Conservation (phyloP, 2,113 vertebrate species). For the Bubo blakistoni region DNA sequence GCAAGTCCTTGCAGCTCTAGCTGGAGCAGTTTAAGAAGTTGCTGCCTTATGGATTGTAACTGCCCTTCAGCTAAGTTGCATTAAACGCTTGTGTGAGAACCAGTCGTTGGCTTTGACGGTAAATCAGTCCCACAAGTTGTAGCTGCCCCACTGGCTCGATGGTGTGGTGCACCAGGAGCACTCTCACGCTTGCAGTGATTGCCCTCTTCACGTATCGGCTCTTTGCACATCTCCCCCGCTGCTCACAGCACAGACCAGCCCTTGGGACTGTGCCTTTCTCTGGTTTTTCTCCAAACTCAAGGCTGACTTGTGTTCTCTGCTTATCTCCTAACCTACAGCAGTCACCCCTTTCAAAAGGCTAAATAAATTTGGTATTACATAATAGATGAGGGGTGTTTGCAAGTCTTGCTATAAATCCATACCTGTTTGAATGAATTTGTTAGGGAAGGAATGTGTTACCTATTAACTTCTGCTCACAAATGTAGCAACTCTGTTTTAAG, state of each 20-base stretch:
- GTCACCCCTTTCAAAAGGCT: not conserved
- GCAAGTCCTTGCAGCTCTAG: not conserved
- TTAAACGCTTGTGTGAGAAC: not conserved
- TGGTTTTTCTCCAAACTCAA: rapidly evolving
- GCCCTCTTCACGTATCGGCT: rapidly evolving
- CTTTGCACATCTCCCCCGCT: too few species aligned
- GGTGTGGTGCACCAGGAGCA: rapidly evolving
- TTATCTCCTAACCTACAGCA: not conserved
- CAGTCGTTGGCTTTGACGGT: rapidly evolving
- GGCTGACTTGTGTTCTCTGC: not conserved
- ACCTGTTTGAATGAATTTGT: not conserved
- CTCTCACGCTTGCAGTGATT: rapidly evolving
- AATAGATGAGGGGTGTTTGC: not conserved
- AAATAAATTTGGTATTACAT: not conserved
- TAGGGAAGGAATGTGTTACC: not conserved
- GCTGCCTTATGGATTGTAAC: not conserved
- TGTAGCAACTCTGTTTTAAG: not conserved
- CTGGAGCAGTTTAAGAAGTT: not conserved
- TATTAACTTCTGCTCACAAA: not conserved
- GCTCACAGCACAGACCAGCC: not conserved
- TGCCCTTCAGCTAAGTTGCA: not conserved
- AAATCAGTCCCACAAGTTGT: rapidly evolving
- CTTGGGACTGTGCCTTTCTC: too few species aligned
- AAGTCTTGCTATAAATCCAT: not conserved
- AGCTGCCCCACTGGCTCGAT: rapidly evolving